phyloP scores from a whole-genome alignment of 2,797 vertebrate species.

The Catharus ustulatus region DNA sequence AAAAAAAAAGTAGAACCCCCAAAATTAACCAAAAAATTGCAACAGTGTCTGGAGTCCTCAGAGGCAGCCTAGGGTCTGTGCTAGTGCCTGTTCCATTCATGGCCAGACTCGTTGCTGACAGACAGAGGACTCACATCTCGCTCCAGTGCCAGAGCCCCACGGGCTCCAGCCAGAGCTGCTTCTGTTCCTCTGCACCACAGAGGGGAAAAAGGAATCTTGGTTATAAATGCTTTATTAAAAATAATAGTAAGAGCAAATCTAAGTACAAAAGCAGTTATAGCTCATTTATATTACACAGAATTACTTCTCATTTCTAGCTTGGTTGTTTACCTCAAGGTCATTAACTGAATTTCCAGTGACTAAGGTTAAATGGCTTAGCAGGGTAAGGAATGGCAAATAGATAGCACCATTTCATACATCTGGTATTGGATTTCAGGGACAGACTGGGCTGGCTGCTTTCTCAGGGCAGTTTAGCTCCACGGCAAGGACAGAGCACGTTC shows the following conservation, averaged over 20 bases:
- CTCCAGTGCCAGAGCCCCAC: not conserved
- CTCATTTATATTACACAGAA: constrained; percentile 77
- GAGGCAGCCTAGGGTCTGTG: constrained; percentile 71
- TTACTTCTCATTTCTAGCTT: constrained; percentile 74
- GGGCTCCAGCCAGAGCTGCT: constrained; percentile 19
- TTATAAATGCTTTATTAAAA: constrained; percentile 78
- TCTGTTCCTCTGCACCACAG: constrained; percentile 56
- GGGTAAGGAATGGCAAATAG: constrained; percentile 96
- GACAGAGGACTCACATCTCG: constrained; percentile 63
- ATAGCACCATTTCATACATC: constrained; percentile 94
- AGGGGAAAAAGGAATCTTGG: not conserved
- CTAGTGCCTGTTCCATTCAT: constrained; percentile 76
- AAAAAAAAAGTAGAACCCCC: not conserved
- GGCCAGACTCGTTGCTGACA: constrained; percentile 76
- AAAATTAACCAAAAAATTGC: constrained; percentile 30
- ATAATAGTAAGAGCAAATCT: constrained; percentile 71
- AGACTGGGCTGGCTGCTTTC: constrained; percentile 22
- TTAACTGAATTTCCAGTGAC: constrained; percentile 83
- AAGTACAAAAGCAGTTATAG: constrained; percentile 79
- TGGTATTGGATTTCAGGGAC: constrained; percentile 62
- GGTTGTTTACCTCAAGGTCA: constrained; percentile 65
- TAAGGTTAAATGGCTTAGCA: constrained; percentile 83
- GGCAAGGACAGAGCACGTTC: constrained; percentile 57
- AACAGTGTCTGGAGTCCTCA: constrained; percentile 77
- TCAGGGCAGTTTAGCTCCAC: constrained; percentile 51